Evolutionary conservation across 2,888 invertebrate species (phyloP).

Genomic region (Argynnis bischoffii): DNA sequence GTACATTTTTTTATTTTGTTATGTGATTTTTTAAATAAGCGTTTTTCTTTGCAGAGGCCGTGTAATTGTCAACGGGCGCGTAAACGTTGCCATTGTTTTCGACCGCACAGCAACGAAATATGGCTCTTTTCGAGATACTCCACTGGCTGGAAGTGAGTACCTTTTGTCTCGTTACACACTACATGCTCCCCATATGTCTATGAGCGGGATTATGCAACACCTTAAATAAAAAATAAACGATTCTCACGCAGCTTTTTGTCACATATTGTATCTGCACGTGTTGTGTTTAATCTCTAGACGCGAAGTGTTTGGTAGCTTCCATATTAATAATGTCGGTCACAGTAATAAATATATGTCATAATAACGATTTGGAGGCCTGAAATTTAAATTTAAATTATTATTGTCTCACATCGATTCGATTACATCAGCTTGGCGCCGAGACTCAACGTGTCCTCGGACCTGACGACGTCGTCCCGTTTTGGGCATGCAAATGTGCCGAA

Average conservation of each 20-base stretch:
- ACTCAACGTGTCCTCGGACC: conserved; percentile 55
- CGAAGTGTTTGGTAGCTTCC: conserved; percentile 46
- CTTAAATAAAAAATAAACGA: conserved; percentile 46
- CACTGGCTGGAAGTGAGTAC: conserved; percentile 94
- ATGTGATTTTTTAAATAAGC: conserved; percentile 31
- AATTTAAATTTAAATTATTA: conserved; percentile 72
- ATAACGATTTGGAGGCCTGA: conserved; percentile 58
- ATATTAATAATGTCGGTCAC: conserved; percentile 41
- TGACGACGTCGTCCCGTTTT: conserved; percentile 56
- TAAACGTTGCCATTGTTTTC: conserved; percentile 95
- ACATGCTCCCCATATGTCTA: conserved; percentile 35
- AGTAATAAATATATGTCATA: conserved; percentile 62
- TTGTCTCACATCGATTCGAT: conserved; percentile 59
- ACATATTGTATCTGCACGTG: conserved; percentile 57
- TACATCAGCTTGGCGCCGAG: conserved; percentile 69
- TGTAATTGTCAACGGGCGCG: conserved; percentile 95
- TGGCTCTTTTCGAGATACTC: conserved; percentile 99
- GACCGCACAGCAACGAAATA: conserved; percentile 95
- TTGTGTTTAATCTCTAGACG: conserved; percentile 52
- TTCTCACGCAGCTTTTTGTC: conserved; percentile 51
- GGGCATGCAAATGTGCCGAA: conserved; percentile 76
- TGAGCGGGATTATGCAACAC: conserved; percentile 42
- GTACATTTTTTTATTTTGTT: neutral
- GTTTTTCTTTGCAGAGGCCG: conserved; percentile 86
- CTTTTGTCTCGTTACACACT: conserved; percentile 42